phyloP scores from a whole-genome alignment of 2,113 vertebrate genomes.

The Sinosuthora webbiana region DNA sequence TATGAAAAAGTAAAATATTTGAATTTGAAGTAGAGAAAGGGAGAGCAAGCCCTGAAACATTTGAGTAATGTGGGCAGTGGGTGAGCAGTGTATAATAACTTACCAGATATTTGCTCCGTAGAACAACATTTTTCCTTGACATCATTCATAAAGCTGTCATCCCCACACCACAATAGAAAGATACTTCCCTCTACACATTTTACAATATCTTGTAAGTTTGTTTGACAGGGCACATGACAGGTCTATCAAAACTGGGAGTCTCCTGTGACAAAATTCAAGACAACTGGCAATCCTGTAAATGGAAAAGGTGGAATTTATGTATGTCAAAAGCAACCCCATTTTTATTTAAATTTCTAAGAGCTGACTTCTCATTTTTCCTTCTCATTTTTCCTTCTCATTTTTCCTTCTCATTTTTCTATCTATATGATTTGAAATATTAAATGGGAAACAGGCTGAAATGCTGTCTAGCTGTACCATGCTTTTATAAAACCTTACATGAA shows the following conservation, averaged over 20 bases:
- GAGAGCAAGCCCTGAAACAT: background rate
- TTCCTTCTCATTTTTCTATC: background rate
- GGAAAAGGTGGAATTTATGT: background rate
- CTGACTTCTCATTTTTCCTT: background rate
- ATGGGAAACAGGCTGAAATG: background rate
- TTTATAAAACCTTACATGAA: background rate
- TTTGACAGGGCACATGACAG: conserved; percentile 47
- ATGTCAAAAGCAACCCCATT: background rate
- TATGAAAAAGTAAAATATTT: background rate
- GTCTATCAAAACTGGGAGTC: conserved; percentile 56
- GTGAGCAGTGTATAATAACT: background rate
- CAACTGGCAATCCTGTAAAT: conserved; percentile 13
- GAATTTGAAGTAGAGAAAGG: background rate
- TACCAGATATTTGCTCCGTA: background rate
- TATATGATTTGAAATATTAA: background rate
- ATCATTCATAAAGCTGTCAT: conserved; percentile 7
- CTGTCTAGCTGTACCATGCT: background rate
- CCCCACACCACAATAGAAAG: background rate
- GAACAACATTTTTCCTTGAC: background rate
- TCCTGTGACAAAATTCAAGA: conserved; percentile 26
- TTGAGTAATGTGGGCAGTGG: background rate
- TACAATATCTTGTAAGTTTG: conserved; percentile 2
- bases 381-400: background rate
- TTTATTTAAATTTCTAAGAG: background rate
- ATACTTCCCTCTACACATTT: background rate